Percentiles rank a stretch among this genome's conserved stretches.
Conservation (phyloP, 2,797 vertebrate genomes). For the Ctenosaura bakeri region DNA sequence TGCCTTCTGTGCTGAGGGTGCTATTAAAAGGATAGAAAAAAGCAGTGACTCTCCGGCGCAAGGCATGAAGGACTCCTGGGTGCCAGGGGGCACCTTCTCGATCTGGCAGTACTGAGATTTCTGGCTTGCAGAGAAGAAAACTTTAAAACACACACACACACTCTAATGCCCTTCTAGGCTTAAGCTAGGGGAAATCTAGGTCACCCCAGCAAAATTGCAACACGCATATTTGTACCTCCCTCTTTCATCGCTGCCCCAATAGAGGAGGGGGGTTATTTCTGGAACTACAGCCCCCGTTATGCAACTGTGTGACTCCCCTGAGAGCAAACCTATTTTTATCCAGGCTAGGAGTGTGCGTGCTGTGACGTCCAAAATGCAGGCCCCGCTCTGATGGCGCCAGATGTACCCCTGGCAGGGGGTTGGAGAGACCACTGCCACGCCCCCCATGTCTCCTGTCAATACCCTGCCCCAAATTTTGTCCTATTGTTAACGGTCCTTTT, state of each 20-base stretch:
- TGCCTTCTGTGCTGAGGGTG: not conserved
- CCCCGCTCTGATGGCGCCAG: conserved; percentile 13
- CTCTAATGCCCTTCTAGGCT: conserved; percentile 30
- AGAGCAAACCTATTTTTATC: conserved; percentile 41
- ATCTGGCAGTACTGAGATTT: conserved; percentile 18
- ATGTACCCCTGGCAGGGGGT: not conserved
- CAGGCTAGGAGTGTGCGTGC: conserved; percentile 1
- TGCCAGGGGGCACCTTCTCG: conserved; percentile 13
- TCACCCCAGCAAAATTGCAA: conserved; percentile 25
- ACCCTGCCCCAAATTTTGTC: not conserved
- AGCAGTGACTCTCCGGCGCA: not conserved
- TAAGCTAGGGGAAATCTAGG: conserved; percentile 41
- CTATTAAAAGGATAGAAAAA: not conserved
- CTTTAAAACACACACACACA: not conserved
- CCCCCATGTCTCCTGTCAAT: not conserved
- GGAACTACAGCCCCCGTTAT: conserved; percentile 34
- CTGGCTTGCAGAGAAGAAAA: conserved; percentile 19
- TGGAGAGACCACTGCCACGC: no score
- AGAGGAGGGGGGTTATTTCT: conserved; percentile 40
- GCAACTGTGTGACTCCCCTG: conserved; percentile 12
- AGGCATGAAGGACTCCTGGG: not conserved
- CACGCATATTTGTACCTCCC: not conserved
- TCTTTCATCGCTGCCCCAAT: conserved; percentile 33
- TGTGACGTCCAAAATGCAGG: conserved; percentile 25
- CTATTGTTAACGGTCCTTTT: not conserved